Percentiles rank a stretch among this genome's conserved stretches.
phyloP scores from a whole-genome alignment of 2,888 invertebrate genomes.

The Trachelus tabidus region DNA sequence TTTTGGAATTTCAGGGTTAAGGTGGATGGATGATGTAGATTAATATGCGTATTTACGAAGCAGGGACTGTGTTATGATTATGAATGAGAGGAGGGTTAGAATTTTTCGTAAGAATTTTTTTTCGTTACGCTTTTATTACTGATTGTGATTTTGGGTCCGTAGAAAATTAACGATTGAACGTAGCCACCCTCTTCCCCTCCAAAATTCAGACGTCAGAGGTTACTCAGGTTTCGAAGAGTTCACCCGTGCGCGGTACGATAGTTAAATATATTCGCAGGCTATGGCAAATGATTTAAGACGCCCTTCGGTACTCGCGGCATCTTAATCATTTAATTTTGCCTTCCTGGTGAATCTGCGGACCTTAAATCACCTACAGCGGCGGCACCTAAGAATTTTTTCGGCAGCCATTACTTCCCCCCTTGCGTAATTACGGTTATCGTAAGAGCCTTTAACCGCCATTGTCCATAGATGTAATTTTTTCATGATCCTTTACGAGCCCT shows the following conservation, averaged over 20 bases:
- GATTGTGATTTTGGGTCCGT: not conserved
- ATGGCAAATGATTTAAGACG: not conserved
- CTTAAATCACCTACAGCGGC: conserved; percentile 21
- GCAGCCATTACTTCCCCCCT: conserved; percentile 36
- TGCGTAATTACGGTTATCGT: conserved; percentile 49
- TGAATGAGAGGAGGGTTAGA: not conserved
- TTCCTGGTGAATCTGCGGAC: conserved; percentile 10
- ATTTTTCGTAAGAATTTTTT: not conserved
- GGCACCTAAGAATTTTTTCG: conserved; percentile 1
- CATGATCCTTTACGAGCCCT: conserved; percentile 29
- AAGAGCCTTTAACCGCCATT: conserved; percentile 9
- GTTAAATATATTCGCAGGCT: not conserved
- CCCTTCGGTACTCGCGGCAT: not conserved
- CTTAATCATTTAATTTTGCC: conserved; percentile 7
- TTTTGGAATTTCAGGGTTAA: not conserved
- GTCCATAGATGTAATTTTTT: not conserved
- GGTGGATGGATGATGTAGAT: not conserved
- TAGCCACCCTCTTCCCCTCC: not conserved
- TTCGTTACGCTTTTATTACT: not conserved
- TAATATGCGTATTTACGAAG: not conserved
- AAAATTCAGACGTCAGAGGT: not conserved
- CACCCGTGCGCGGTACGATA: not conserved
- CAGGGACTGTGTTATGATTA: not conserved
- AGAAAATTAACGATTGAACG: not conserved
- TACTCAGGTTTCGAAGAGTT: not conserved